These are phyloP conservation scores for Podarcis muralis DNA, from an alignment of 2,113 vertebrate species.

Conservation along the genomic window DNA sequence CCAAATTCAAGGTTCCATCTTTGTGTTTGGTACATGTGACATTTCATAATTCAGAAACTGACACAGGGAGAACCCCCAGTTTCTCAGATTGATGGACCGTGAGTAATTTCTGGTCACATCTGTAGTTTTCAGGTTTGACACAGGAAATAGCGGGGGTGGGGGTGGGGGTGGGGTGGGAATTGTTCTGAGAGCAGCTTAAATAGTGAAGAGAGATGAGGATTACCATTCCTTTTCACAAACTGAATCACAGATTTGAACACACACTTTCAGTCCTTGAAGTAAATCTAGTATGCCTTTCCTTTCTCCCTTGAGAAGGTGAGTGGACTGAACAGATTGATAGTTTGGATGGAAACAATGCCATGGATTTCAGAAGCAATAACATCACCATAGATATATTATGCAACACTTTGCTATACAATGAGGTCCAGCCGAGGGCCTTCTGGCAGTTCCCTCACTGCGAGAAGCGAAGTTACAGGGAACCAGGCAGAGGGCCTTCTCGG, in stretches of 20 bases:
- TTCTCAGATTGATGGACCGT: background rate
- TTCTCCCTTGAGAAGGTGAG: constrained; percentile 4
- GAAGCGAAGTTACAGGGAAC: too few relatives aligned
- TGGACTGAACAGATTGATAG: background rate
- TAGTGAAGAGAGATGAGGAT: constrained; percentile 51
- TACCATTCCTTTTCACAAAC: constrained; percentile 51
- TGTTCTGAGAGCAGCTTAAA: constrained; percentile 59
- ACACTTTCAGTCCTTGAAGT: constrained; percentile 53
- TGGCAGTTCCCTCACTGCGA: too few relatives aligned
- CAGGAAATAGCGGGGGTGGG: constrained; percentile 43
- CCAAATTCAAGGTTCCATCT: background rate
- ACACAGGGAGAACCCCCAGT: background rate
- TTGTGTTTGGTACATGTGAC: background rate
- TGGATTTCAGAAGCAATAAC: background rate
- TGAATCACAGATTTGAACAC: constrained; percentile 42
- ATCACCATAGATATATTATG: too few relatives aligned
- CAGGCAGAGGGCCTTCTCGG: too few relatives aligned
- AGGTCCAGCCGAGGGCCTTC: too few relatives aligned
- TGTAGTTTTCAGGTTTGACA: constrained; percentile 53
- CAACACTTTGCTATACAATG: too few relatives aligned
- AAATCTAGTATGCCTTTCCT: constrained; percentile 49
- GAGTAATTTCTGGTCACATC: background rate
- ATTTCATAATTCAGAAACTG: background rate
- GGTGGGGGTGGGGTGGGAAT: background rate
- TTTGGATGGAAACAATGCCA: constrained; percentile 13